Base-by-base conservation (phyloP, 2,113 vertebrate species). In the Leuciscus idus region DNA sequence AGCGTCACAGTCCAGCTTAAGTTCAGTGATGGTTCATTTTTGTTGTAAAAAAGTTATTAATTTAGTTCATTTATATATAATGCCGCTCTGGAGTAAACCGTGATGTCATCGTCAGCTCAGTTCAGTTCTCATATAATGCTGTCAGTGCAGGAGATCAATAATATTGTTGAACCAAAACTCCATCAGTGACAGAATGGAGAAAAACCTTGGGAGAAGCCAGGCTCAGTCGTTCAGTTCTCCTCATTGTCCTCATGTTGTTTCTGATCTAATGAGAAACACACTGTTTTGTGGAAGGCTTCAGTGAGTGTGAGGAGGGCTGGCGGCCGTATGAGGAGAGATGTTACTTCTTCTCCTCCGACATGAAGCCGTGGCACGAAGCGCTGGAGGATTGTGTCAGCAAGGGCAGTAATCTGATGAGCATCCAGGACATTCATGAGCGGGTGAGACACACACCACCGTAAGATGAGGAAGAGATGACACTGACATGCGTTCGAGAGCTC, bases 231-330 rank as follows among this genome's bases (percentile, higher is more conserved):
- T 52, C 13, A 52, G 13, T 15, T 52, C 50, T 50, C 48, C 12
- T 17, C 50, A 4, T 15, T 33, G 30, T 19, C 30, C 26, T 64
- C 12, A 2, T 64, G 12, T 28, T 1, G 66, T 70, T 33, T 68
- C 2, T 68, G 30, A 68, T 8, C 36, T 4, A 68, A 68, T 36
- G 64, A 68, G n/a, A 9, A 33, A 68, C 30, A 0, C 7, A 19
- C 1, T 70, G 30, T 70, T 36, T 21, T 36, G 0, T 70, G 3
- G 0, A 72, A 70, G 81, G 79, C 3, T 85, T 87, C 0, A 76
- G 91, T 52, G 90, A 94, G 84, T 95, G 95, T 89, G 89, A 86
- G 15, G 9, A 6, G 13, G 94, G 93, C 62, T 95, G 95, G 95
- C 93, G 95, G 80, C 85, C 92, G 23, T 72, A 93, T 4, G 88